Evolutionary conservation across 92 coral and sea anemone species (phyloP), one percentile per base, ranked within the genome.

Genomic region (Umimayanthus kanabou): DNA sequence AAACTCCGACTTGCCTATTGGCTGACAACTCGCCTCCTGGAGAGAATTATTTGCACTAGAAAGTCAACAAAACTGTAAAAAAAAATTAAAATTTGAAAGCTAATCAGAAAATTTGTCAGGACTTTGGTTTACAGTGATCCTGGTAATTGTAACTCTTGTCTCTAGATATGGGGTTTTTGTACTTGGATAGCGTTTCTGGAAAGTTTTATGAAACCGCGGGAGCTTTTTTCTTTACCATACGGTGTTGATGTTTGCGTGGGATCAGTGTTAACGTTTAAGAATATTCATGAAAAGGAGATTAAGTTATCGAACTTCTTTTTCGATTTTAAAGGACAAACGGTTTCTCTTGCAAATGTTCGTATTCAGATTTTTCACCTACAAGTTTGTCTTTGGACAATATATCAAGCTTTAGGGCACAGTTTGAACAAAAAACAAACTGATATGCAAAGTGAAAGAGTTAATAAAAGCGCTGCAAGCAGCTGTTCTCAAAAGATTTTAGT

Each of bases 401-500:
- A 9, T 71, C 2, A 11, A 71, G 40, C 76, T 71, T 71, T 67
- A 28, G 20, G 4, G 7, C 80, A 14, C 80, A 76, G 57, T 76
- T 77, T 42, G 16, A 77, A 77, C 37, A 39, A 77, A 37, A 77
- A 77, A n/a, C 58, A 22, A 76, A 18, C 15, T 73, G 8, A 73
- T 39, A 22, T 1, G 64, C 40, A 42, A 42, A 20, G 2, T 42
- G 26, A 45, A n/a, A 45, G 81, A 25, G 8, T 39, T 76, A 23
- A 72, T 9, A 23, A 39, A 77, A 42, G 61, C 64, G 39, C 81
- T 14, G 58, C 14, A 18, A 30, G 81, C 81, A 77, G 81, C 81
- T 77, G 81, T n/a, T 22, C 39, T 45, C 7, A 47, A 11, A 45
- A 15, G 14, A 42, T 45, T 77, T 77, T 45, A 18, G n/a, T 23